Percentiles rank a stretch among this genome's conserved stretches.
These are phyloP conservation scores for Petrocephalus sullivani DNA, from an alignment of 2,797 vertebrate genomes.

Conservation along the genomic window DNA sequence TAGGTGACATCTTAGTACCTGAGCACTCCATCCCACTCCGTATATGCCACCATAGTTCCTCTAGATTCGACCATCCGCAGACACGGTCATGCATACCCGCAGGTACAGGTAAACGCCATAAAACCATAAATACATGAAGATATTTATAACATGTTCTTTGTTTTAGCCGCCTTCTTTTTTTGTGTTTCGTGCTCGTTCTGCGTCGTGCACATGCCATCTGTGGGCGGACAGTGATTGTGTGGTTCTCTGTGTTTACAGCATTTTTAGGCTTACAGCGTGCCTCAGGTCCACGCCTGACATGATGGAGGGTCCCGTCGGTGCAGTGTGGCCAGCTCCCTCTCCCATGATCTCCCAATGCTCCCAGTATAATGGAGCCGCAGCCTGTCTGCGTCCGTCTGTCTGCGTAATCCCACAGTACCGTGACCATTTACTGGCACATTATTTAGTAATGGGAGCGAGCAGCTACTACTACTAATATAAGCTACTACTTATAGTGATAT, in stretches of 20 bases:
- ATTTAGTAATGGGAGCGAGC: not conserved
- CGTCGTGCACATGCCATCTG: not conserved
- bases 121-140: not conserved
- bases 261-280: not conserved
- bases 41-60: not conserved
- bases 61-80: not conserved
- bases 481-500: no score
- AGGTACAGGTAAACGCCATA: not conserved
- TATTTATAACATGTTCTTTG: not conserved
- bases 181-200: not conserved
- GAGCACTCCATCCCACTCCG: not conserved
- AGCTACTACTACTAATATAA: not conserved
- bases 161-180: not conserved
- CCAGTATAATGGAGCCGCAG: not conserved
- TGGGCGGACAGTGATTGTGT: not conserved
- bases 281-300: not conserved
- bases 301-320: not conserved
- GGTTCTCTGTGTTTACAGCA: not conserved
- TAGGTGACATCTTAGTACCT: not conserved
- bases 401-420: not conserved
- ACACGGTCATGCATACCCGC: not conserved
- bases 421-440: not conserved
- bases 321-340: not conserved
- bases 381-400: not conserved
- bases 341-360: not conserved